Evolutionary conservation across 2,888 invertebrate genomes (phyloP), one percentile per base, ranked within the genome.

Genomic region (Urechis unicinctus): DNA sequence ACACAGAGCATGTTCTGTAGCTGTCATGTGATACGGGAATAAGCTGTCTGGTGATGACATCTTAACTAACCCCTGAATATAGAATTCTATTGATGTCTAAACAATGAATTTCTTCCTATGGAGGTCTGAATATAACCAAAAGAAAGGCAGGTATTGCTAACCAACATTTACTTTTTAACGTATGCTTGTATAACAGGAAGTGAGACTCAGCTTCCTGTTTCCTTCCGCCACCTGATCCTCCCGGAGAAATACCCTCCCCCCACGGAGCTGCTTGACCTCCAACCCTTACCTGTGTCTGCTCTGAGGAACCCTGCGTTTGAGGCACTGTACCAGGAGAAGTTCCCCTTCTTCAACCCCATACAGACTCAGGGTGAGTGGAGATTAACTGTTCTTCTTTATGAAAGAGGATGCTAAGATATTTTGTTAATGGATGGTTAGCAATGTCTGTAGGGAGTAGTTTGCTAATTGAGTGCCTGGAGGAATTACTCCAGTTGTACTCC

Each of bases 181-280:
- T 31, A 36, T 50, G 51, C 43, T 28, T 49, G 50, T n/a, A 48
- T 56, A 63, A 6, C 58, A 77, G 93, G 91, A 0, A 89, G 94
- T 0, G 96, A 96, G 78, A 95, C 95, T 0, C 90, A 93, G 69
- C 81, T 98, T 21, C 97, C 98, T 0, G 94, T 98, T 0, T 96
- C 95, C 0, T 98, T 98, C 81, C 85, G 95, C 0, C 97, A 98
- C 80, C 83, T 99, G 51, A 91, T 98, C 65, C 80, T 98, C 43
- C 98, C 98, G 0, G 98, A 99, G 79, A 97, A 98, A 81, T 96
- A 95, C 79, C 85, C 94, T 46, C 97, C 97, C 0, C 95, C 97
- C 0, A 99, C 98, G 0, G 98, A 99, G 73, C 81, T 98, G 60
- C 81, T 98, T 53, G 98, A 98, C 79, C 82, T 98, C 42, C 97